These are phyloP conservation scores for Melinaea menophilus DNA, from an alignment of 2,888 invertebrate species.

Conservation along the genomic window DNA sequence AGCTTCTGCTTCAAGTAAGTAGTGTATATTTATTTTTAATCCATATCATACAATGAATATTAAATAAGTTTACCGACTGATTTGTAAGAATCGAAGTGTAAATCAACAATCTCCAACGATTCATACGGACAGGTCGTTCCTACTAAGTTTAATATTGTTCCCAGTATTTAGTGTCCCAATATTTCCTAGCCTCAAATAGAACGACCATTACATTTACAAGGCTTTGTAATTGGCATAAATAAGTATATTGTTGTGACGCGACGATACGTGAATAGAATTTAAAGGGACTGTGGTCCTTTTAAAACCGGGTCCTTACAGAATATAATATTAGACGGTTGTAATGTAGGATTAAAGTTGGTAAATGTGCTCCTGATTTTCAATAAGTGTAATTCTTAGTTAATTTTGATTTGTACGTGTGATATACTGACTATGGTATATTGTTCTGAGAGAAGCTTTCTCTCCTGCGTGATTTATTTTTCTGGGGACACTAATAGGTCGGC, in stretches of 20 bases:
- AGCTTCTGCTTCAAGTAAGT: too few relatives aligned
- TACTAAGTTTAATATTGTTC: slow-evolving; percentile 14
- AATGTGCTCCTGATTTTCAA: slow-evolving; percentile 5
- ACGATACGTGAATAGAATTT: slow-evolving; percentile 19
- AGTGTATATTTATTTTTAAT: too few relatives aligned
- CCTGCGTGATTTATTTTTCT: too few relatives aligned
- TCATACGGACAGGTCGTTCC: not conserved
- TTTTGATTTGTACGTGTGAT: not conserved
- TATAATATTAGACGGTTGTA: slow-evolving; percentile 2
- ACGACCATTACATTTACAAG: slow-evolving; percentile 20
- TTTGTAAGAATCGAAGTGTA: not conserved
- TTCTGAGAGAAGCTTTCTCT: too few relatives aligned
- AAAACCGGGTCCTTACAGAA: not conserved
- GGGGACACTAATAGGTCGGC: too few relatives aligned
- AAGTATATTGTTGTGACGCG: slow-evolving; percentile 12
- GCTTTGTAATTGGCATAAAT: slow-evolving; percentile 26
- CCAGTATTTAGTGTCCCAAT: slow-evolving; percentile 23
- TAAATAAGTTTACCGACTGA: not conserved
- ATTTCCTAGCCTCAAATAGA: slow-evolving; percentile 22
- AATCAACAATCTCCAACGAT: not conserved
- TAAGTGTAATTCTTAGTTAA: slow-evolving; percentile 5
- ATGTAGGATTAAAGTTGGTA: slow-evolving; percentile 5
- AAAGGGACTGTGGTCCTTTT: slow-evolving; percentile 3
- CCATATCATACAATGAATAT: too few relatives aligned
- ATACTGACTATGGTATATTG: not conserved